Percentiles rank a stretch among this genome's conserved stretches.
Conservation (phyloP, 1,140 invertebrate genomes). For the Drosophila paulistorum region DNA sequence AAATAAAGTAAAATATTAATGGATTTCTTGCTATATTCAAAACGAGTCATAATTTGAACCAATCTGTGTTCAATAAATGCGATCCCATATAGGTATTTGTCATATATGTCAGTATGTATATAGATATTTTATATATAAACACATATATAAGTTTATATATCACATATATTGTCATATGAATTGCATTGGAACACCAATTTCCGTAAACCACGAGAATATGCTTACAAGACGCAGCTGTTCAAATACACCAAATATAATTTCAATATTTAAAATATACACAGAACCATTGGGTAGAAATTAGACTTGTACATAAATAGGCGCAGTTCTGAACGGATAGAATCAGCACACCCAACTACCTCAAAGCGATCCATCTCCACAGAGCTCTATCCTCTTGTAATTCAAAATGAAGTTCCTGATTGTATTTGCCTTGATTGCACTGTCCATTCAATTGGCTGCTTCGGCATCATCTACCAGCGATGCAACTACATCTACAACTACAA, state of each 20-base stretch:
- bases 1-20: too few species aligned
- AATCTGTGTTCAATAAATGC: too few species aligned
- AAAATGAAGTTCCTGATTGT: constrained; percentile 10
- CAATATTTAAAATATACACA: not conserved
- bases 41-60: too few species aligned
- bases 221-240: not conserved
- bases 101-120: too few species aligned
- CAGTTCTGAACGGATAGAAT: not conserved
- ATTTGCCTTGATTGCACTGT: not conserved
- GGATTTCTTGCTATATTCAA: too few species aligned
- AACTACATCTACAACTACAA: not conserved
- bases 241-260: not conserved
- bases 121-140: too few species aligned
- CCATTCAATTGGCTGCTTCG: constrained; percentile 11
- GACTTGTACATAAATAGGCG: not conserved
- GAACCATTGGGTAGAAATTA: not conserved
- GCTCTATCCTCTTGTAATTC: not conserved
- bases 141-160: too few species aligned
- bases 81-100: too few species aligned
- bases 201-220: not conserved
- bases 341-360: not conserved
- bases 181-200: not conserved
- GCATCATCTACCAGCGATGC: not conserved
- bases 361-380: not conserved
- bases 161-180: not conserved